A percentile compares a stretch with the other conserved stretches of the same genome.
Evolutionary conservation across 2,797 vertebrate species (phyloP).

Genomic region (Anabacerthia variegaticeps): DNA sequence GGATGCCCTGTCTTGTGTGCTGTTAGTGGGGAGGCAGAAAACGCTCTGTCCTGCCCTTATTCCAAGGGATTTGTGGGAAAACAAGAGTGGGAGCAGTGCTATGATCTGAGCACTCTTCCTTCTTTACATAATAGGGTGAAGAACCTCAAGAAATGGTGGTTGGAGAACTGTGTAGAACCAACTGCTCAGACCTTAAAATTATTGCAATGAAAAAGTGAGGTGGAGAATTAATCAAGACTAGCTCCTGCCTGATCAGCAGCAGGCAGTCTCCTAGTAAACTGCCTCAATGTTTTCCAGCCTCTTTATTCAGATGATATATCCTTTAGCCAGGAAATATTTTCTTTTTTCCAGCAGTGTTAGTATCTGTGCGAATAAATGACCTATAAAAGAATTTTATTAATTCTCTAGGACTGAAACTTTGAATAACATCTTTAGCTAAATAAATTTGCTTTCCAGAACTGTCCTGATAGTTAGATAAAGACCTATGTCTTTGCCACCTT

Average conservation of each 20-base stretch:
- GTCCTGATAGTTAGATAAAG: not conserved
- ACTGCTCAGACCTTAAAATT: not conserved
- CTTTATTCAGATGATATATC: not conserved
- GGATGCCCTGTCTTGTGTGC: fast-evolving
- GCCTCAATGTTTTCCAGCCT: not conserved
- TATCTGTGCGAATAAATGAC: conserved; percentile 20
- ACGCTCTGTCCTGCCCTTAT: not conserved
- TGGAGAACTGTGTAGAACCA: not conserved
- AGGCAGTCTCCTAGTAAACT: not conserved
- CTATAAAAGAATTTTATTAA: not conserved
- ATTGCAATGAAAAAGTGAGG: not conserved
- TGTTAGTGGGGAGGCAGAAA: not conserved
- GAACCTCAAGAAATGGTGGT: not conserved
- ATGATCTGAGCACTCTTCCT: not conserved
- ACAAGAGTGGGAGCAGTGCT: not conserved
- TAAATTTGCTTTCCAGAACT: not conserved
- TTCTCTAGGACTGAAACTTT: not conserved
- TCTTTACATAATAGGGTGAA: not conserved
- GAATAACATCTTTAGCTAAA: not conserved
- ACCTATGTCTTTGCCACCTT: not conserved
- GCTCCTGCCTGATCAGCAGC: not conserved
- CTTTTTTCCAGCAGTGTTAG: not conserved
- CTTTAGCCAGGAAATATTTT: not conserved
- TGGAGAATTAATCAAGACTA: not conserved
- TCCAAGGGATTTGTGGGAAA: fast-evolving